Conservation (phyloP, 2,888 invertebrate genomes). For the Geotrupes spiniger region DNA sequence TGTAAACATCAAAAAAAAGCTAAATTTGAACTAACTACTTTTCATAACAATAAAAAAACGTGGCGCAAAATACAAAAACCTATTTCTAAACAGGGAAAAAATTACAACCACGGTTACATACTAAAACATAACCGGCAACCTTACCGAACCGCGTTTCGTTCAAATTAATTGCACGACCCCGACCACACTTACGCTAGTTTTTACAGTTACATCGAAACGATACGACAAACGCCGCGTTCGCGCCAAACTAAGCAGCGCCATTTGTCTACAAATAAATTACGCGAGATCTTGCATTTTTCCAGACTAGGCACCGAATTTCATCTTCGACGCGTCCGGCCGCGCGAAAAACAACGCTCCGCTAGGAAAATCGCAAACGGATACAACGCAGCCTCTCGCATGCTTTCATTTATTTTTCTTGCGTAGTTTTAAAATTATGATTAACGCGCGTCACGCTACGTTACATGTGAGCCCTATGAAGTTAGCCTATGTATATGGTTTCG, state of each 20-base stretch:
- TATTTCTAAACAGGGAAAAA: neutral
- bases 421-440: neutral
- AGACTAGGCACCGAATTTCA: neutral
- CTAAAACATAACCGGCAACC: neutral
- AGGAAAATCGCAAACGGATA: slow-evolving; percentile 13
- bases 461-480: slow-evolving; percentile 2
- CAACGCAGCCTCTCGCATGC: slow-evolving; percentile 5
- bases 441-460: neutral
- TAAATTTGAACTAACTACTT: too few relatives aligned
- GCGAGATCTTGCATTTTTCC: neutral
- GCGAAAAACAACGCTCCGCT: slow-evolving; percentile 10
- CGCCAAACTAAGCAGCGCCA: neutral
- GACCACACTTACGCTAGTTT: slow-evolving; percentile 1
- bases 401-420: slow-evolving; percentile 4
- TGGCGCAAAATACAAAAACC: neutral
- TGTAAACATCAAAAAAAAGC: too few relatives aligned
- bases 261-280: slow-evolving; percentile 1
- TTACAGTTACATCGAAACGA: neutral
- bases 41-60: too few relatives aligned
- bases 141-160: slow-evolving; percentile 5
- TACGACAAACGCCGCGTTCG: neutral
- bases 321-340: too few relatives aligned
- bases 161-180: slow-evolving; percentile 4
- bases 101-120: neutral
- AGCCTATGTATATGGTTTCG: slow-evolving; percentile 6